Evolutionary conservation across 2,888 invertebrate genomes (phyloP).

Genomic region (Adineta ricciae): DNA sequence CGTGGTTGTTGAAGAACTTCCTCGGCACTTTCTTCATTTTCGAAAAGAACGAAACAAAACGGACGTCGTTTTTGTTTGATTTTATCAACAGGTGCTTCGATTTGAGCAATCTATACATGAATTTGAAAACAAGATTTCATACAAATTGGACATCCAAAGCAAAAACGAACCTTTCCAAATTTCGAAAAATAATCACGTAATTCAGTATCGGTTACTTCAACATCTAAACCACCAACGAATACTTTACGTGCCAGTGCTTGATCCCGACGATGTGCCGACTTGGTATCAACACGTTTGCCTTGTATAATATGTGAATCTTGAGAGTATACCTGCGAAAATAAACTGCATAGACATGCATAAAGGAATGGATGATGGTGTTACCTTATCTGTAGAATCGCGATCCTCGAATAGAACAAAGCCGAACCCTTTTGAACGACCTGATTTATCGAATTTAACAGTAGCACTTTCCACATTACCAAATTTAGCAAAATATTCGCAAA

Average conservation of each 20-base stretch:
- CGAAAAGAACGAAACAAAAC: conserved; percentile 18
- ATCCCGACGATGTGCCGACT: not conserved
- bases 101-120: not conserved
- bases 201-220: not conserved
- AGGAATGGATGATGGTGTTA: not conserved
- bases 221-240: conserved; percentile 22
- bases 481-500: conserved; percentile 26
- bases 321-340: not conserved
- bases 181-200: conserved; percentile 8
- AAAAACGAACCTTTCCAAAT: conserved; percentile 20
- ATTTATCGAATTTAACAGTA: conserved; percentile 13
- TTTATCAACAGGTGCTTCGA: conserved; percentile 12
- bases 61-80: conserved; percentile 1
- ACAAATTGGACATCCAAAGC: too few relatives aligned
- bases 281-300: conserved; percentile 15
- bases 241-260: conserved; percentile 11
- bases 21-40: conserved; percentile 16
- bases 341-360: not conserved
- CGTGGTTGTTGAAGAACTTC: not conserved
- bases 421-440: conserved; percentile 21
- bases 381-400: not conserved
- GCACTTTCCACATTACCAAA: conserved; percentile 6
- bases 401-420: conserved; percentile 20
- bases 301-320: not conserved
- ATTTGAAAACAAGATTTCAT: not conserved